Conservation (phyloP, 2,888 invertebrate genomes). For the Nomada fabriciana region DNA sequence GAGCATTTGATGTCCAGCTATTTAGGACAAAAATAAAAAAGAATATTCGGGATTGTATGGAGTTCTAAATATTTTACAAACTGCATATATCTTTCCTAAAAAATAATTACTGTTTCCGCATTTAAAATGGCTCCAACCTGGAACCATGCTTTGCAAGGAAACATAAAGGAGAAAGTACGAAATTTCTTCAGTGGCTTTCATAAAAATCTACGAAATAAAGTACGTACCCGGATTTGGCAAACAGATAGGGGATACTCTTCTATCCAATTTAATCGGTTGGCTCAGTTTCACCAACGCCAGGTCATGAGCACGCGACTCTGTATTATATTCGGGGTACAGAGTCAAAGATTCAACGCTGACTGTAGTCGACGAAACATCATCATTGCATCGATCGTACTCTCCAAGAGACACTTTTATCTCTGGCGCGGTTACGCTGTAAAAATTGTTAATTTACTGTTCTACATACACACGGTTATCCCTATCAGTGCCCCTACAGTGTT, state of each 20-base stretch:
- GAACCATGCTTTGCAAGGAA: too few relatives aligned
- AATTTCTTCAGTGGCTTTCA: too few relatives aligned
- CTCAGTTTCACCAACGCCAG: constrained; percentile 86
- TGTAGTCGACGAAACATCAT: constrained; percentile 85
- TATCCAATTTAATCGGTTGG: constrained; percentile 85
- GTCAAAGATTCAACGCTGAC: constrained; percentile 85
- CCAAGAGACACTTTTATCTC: constrained; percentile 86
- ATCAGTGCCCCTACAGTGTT: too few relatives aligned
- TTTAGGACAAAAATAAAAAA: too few relatives aligned
- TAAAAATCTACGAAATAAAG: too few relatives aligned
- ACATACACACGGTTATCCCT: too few relatives aligned
- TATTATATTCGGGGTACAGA: constrained; percentile 86
- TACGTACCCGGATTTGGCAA: constrained; percentile 85
- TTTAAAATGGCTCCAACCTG: too few relatives aligned
- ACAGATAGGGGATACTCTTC: constrained; percentile 86
- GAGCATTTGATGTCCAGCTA: too few relatives aligned
- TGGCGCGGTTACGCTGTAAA: constrained; percentile 74
- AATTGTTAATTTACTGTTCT: neutral
- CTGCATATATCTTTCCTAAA: neutral
- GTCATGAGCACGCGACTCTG: constrained; percentile 86
- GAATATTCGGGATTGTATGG: too few relatives aligned
- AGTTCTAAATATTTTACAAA: neutral
- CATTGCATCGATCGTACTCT: constrained; percentile 85
- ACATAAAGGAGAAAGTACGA: too few relatives aligned
- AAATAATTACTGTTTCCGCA: neutral